These are phyloP conservation scores for Tetragnatha versicolor DNA, from an alignment of 1,140 invertebrate species.

Conservation along the genomic window DNA sequence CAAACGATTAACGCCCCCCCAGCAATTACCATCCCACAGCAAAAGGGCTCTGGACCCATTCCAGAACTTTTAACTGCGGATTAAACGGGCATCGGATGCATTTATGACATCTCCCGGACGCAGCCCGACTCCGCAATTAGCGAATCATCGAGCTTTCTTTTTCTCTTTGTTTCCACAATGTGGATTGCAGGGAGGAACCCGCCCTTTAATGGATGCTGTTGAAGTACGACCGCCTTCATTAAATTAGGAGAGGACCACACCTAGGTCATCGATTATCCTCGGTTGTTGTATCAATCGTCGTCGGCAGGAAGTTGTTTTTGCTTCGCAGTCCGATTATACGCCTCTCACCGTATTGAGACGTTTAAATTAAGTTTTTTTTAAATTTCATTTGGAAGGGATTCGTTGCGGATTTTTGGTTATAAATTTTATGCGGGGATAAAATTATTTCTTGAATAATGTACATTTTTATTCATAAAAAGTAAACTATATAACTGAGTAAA, in stretches of 20 bases:
- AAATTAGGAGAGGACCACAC: conserved; percentile 12
- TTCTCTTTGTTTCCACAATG: conserved; percentile 26
- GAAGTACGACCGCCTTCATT: conserved; percentile 3
- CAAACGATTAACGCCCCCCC: neutral
- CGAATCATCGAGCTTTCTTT: conserved; percentile 22
- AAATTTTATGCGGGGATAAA: too few relatives aligned
- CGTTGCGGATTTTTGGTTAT: too few relatives aligned
- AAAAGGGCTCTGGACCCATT: neutral
- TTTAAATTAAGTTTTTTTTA: too few relatives aligned
- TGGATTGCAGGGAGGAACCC: conserved; percentile 23
- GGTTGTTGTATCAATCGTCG: too few relatives aligned
- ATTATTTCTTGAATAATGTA: too few relatives aligned
- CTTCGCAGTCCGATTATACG: too few relatives aligned
- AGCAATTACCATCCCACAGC: conserved; percentile 3
- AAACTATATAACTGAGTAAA: too few relatives aligned
- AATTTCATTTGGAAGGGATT: too few relatives aligned
- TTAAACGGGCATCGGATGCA: conserved; percentile 20
- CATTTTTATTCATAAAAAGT: too few relatives aligned
- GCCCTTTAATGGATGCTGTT: conserved; percentile 3
- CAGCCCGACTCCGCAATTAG: conserved; percentile 23
- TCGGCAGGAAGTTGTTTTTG: too few relatives aligned
- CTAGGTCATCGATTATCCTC: conserved; percentile 1
- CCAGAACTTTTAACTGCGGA: conserved; percentile 19
- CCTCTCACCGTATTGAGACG: too few relatives aligned
- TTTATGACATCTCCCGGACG: conserved; percentile 35